Conservation (phyloP, 2,888 invertebrate genomes). For the Andrena flavipes region DNA sequence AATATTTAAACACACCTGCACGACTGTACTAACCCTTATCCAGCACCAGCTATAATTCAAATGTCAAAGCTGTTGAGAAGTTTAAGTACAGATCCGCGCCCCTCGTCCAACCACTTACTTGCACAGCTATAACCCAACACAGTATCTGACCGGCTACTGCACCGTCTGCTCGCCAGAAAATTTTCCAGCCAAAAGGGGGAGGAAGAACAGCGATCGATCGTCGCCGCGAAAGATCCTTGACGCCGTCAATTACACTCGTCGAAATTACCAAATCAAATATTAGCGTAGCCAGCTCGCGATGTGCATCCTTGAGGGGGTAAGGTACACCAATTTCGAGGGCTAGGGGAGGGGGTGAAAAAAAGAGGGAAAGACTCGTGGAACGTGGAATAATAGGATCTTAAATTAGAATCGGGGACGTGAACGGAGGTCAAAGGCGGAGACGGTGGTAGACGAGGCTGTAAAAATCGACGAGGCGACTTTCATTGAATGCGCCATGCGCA, state of each 20-base stretch:
- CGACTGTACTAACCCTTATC: neutral
- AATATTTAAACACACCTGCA: neutral
- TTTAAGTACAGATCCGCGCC: neutral
- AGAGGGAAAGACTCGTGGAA: constrained; percentile 13
- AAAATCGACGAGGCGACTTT: constrained; percentile 55
- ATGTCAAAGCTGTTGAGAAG: neutral
- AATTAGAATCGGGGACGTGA: constrained; percentile 58
- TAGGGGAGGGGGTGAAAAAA: neutral
- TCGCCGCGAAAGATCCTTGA: neutral
- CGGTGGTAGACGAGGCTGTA: constrained; percentile 44
- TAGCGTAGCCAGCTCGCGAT: neutral
- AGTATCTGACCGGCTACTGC: neutral
- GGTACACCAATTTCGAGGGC: constrained; percentile 12
- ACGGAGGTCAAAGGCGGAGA: constrained; percentile 37
- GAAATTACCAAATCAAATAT: constrained; percentile 48
- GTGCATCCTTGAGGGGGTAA: neutral
- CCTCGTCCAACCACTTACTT: neutral
- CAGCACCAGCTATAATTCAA: neutral
- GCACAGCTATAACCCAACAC: neutral
- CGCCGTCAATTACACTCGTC: constrained; percentile 29
- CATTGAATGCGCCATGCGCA: constrained; percentile 59
- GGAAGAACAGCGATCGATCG: neutral
- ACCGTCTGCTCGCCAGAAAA: neutral
- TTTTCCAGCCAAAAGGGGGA: constrained; percentile 24
- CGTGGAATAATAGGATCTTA: constrained; percentile 51